Conservation (phyloP, 53 echinoderm and acorn worm genomes). For the Paracentrotus lividus region DNA sequence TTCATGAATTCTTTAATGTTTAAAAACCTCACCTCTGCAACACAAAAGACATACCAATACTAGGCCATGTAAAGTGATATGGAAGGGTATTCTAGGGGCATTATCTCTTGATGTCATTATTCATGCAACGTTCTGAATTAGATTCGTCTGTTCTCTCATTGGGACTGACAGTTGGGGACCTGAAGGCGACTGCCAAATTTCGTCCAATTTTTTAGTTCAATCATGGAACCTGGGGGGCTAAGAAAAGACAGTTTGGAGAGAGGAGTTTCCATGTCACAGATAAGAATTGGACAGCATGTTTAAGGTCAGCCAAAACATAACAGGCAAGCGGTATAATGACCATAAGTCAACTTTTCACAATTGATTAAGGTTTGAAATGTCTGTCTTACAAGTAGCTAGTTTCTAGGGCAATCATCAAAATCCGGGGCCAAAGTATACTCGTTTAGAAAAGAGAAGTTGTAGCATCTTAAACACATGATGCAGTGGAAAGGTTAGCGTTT, state of each 20-base stretch:
- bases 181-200: constrained; percentile 38
- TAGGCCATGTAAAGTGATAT: background rate
- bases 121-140: constrained; percentile 16
- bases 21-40: background rate
- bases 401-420: no score
- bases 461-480: no score
- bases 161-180: constrained; percentile 23
- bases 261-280: background rate
- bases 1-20: background rate
- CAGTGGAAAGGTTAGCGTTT: background rate
- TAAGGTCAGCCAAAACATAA: background rate
- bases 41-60: background rate
- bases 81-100: background rate
- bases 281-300: background rate
- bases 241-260: background rate
- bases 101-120: constrained; percentile 12
- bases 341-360: constrained; percentile 15
- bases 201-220: constrained; percentile 33
- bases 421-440: no score
- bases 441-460: no score
- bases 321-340: background rate
- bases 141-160: constrained; percentile 19
- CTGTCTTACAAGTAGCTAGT: no score
- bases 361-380: background rate
- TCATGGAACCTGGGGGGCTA: constrained; percentile 4